Conservation (phyloP, 2,888 invertebrate species). For the Tribolium freemani region DNA sequence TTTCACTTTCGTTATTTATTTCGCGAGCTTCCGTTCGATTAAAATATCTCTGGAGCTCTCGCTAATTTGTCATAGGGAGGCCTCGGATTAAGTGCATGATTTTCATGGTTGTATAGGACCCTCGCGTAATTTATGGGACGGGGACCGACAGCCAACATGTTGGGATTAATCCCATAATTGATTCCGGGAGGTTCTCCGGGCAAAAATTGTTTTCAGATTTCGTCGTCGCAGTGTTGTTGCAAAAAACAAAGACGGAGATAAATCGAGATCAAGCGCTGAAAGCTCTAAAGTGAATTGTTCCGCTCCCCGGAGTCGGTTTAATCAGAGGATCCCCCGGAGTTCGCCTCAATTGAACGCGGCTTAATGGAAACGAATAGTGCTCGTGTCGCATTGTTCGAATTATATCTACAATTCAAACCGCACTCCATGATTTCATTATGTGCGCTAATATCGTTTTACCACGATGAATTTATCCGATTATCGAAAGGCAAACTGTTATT, state of each 20-base stretch:
- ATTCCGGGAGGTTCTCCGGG: not conserved
- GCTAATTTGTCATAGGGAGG: conserved; percentile 56
- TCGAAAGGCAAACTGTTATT: conserved; percentile 43
- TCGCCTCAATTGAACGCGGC: conserved; percentile 56
- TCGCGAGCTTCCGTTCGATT: conserved; percentile 53
- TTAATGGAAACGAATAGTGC: conserved; percentile 62
- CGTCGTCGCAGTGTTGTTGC: not conserved
- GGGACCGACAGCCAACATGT: conserved; percentile 54
- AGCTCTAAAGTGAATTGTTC: conserved; percentile 50
- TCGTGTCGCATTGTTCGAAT: conserved; percentile 60
- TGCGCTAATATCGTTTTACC: conserved; percentile 36
- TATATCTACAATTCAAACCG: conserved; percentile 55
- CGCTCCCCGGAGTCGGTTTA: conserved; percentile 60
- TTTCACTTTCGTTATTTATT: conserved; percentile 56
- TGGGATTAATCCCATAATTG: conserved; percentile 49
- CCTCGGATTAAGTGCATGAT: conserved; percentile 61
- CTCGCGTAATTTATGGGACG: conserved; percentile 57
- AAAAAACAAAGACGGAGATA: conserved; percentile 29
- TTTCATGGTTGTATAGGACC: conserved; percentile 60
- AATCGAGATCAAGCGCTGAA: conserved; percentile 36
- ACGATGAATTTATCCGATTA: conserved; percentile 37
- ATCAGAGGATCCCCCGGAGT: conserved; percentile 59
- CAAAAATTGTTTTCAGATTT: not conserved
- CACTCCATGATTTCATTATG: conserved; percentile 59
- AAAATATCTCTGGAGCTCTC: conserved; percentile 29